Evolutionary conservation across 1,140 invertebrate genomes (phyloP).

Genomic region (Hermetia illucens): DNA sequence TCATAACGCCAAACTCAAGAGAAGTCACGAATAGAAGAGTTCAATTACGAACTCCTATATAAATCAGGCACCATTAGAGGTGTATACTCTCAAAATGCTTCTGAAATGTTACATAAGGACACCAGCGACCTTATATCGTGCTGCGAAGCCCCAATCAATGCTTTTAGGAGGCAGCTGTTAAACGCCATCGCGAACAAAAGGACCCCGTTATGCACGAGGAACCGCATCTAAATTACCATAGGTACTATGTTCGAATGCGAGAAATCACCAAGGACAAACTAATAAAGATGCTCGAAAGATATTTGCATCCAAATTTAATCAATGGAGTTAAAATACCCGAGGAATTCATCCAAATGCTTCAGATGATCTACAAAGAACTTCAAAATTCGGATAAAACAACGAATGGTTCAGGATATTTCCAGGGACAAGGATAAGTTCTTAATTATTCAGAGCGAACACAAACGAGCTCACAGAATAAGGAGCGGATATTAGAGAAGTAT

Average conservation of each 20-base stretch:
- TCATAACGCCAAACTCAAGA: too few species aligned
- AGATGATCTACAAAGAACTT: too few species aligned
- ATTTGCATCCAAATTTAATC: too few species aligned
- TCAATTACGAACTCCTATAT: constrained; percentile 19
- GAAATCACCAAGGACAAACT: background rate
- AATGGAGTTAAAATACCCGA: too few species aligned
- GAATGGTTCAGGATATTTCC: too few species aligned
- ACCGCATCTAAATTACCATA: background rate
- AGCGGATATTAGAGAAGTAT: too few species aligned
- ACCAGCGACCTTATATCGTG: background rate
- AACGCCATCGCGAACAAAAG: too few species aligned
- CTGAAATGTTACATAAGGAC: background rate
- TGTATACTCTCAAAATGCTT: background rate
- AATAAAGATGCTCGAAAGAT: background rate
- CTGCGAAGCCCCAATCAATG: background rate
- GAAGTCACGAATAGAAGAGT: constrained; percentile 13
- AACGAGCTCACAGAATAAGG: too few species aligned
- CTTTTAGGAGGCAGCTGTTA: background rate
- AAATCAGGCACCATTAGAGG: constrained; percentile 7
- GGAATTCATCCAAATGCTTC: too few species aligned
- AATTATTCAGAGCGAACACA: too few species aligned
- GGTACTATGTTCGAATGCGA: background rate
- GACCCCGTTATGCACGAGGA: background rate
- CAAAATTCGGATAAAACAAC: too few species aligned
- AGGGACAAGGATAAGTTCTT: too few species aligned